Conservation (phyloP, 2,797 vertebrate species). For the Sebastes oblongus region DNA sequence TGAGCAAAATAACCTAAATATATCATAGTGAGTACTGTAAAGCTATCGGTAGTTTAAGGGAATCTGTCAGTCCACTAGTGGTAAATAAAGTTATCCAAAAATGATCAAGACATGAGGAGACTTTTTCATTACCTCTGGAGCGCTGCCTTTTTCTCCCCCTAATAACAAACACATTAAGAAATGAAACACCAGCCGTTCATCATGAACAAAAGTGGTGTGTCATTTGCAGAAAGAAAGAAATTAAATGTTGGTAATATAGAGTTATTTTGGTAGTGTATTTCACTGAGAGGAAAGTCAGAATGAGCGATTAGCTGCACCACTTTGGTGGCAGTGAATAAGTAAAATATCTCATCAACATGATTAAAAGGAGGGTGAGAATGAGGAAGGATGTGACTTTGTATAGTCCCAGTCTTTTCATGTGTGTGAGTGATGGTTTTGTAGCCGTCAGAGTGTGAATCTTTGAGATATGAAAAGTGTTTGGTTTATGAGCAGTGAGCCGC, state of each 20-base stretch:
- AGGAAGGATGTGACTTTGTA: not conserved
- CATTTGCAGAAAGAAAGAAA: not conserved
- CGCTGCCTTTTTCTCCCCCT: not conserved
- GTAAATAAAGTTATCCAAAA: not conserved
- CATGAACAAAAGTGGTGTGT: not conserved
- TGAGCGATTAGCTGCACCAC: not conserved
- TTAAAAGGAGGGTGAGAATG: not conserved
- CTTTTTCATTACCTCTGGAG: not conserved
- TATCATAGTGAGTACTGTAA: not conserved
- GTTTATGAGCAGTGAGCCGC: constrained; percentile 10
- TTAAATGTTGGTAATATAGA: not conserved
- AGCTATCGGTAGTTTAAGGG: too few relatives aligned
- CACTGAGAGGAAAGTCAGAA: not conserved
- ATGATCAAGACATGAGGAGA: not conserved
- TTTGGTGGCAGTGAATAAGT: not conserved
- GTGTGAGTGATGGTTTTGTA: not conserved
- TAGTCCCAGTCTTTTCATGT: not conserved
- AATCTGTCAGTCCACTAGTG: not conserved
- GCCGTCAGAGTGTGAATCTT: constrained; percentile 1
- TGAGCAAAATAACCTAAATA: not conserved
- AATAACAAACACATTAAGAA: constrained; percentile 19
- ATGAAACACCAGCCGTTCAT: not conserved
- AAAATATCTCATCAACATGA: constrained; percentile 7
- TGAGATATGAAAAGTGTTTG: constrained; percentile 6
- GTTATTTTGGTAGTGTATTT: not conserved